Base-by-base conservation (phyloP, 2,797 vertebrate species). In the Aplochiton taeniatus region DNA sequence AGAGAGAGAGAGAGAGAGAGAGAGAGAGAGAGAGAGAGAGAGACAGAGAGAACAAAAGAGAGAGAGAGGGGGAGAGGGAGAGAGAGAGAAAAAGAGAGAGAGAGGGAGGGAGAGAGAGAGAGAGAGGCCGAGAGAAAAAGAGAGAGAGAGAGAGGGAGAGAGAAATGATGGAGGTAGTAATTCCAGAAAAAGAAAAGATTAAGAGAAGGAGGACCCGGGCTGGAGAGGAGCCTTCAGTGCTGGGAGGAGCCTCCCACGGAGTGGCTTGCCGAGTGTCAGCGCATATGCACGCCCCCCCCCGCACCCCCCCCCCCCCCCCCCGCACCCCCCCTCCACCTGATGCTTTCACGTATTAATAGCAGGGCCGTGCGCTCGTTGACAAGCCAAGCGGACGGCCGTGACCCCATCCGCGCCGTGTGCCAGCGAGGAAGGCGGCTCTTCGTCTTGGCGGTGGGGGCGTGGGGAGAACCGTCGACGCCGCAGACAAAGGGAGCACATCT, bases 21-120 rank as follows among this genome's bases (percentile, higher is more conserved):
- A 17, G 48, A 47, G 11, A 14, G 48, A 50, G 46, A 64, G 48
- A 58, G 61, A 73, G 50, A 69, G n/a, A n/a, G n/a, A n/a, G n/a
- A n/a, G n/a, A n/a, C n/a, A n/a, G n/a, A n/a, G n/a, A n/a, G n/a
- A n/a, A n/a, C n/a, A n/a, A n/a, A n/a, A n/a, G n/a, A n/a, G n/a
- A n/a, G n/a, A n/a, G n/a, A 50, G 71, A 70, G 59, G 67, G 51
- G 42, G 58, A 64, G 47, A 70, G 72, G 19, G 11, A 68, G 68
- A 73, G 63, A 48, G 59, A 78, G 66, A 62, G 66, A 68, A 72
- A 72, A 74, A 66, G 67, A 58, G 58, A 57, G 70, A 63, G 57
- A 69, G 48, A 8, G 48, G 12, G 48, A 49, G 11, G 5, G 48
- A 14, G 11, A 16, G 12, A 16, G 69, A 70, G 63, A 69, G 63